Evolutionary conservation across 2,797 vertebrate genomes (phyloP).

Genomic region (Fratercula arctica): DNA sequence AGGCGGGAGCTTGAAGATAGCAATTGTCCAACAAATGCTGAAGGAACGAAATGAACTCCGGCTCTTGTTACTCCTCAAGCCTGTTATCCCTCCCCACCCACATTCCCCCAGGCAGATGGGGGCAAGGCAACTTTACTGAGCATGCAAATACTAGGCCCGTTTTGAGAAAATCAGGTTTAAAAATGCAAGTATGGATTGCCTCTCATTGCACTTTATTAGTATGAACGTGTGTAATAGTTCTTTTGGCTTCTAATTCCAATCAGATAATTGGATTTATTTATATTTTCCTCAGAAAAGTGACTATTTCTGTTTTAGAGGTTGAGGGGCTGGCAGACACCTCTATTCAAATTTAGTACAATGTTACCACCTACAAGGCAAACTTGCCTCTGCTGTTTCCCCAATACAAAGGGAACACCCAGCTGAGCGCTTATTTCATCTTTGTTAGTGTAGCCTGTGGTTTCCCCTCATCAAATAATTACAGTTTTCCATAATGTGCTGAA

Average conservation of each 20-base stretch:
- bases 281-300: background rate
- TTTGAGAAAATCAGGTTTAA: background rate
- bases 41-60: background rate
- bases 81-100: background rate
- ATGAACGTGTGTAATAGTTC: background rate
- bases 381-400: slow-evolving; percentile 18
- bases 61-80: background rate
- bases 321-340: background rate
- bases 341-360: background rate
- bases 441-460: slow-evolving; percentile 34
- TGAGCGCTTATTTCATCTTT: slow-evolving; percentile 29
- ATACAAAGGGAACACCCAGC: slow-evolving; percentile 21
- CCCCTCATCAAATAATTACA: background rate
- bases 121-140: background rate
- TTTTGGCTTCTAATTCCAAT: background rate
- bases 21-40: background rate
- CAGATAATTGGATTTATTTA: slow-evolving; percentile 12
- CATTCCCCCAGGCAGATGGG: background rate
- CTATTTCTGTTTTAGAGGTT: background rate
- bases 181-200: background rate
- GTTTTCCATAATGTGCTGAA: slow-evolving; percentile 40
- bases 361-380: slow-evolving; percentile 23
- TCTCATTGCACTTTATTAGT: background rate
- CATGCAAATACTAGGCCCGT: background rate
- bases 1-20: background rate